Percentiles rank a stretch among this genome's conserved stretches.
Conservation (phyloP, 2,113 vertebrate genomes). For the Brienomyrus brachyistius region DNA sequence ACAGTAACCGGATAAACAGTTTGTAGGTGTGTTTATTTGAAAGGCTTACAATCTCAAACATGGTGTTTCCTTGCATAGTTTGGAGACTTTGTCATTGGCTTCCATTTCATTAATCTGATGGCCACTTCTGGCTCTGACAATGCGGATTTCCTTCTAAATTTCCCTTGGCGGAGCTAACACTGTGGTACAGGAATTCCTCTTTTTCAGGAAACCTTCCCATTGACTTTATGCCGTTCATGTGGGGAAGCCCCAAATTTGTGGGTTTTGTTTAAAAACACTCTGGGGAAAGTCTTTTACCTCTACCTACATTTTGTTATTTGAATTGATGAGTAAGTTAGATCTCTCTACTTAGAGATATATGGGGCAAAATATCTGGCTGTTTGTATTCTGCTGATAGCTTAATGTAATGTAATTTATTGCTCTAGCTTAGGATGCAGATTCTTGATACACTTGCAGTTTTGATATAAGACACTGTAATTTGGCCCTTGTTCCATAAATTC, state of each 20-base stretch:
- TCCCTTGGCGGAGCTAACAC: not conserved
- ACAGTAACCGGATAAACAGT: not conserved
- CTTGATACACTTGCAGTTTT: not conserved
- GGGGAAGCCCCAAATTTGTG: not conserved
- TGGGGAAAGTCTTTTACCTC: not conserved
- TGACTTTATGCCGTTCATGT: not conserved
- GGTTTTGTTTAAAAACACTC: not conserved
- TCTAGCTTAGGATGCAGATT: slow-evolving; percentile 3
- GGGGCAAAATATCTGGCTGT: not conserved
- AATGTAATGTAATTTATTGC: not conserved
- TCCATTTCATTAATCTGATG: not conserved
- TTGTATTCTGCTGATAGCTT: not conserved
- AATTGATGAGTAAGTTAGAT: not conserved
- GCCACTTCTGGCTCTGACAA: not conserved
- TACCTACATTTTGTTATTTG: not conserved
- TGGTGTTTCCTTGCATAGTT: not conserved
- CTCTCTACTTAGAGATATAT: not conserved
- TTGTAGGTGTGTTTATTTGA: not conserved
- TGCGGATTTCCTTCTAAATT: not conserved
- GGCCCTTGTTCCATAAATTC: not conserved
- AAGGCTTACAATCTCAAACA: not conserved
- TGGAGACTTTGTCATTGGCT: not conserved
- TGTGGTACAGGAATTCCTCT: not conserved
- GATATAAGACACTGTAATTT: not conserved
- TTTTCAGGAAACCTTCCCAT: not conserved